phyloP scores from a whole-genome alignment of 2,113 vertebrate species.

The Hemiprocne comata region DNA sequence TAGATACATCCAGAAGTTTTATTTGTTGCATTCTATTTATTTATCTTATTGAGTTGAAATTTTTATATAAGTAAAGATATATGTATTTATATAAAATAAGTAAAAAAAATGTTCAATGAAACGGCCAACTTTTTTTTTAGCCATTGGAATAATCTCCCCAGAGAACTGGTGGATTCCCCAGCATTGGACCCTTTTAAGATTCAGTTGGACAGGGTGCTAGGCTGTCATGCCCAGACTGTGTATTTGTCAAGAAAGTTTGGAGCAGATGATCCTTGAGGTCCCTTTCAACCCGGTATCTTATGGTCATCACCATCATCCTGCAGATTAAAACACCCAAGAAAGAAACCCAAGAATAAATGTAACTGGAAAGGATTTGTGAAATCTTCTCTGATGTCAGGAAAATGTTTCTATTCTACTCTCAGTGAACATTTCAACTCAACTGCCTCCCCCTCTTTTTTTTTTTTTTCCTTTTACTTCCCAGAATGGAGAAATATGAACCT shows the following conservation, averaged over 20 bases:
- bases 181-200: background rate
- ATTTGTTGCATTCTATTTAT: no score
- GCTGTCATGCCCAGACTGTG: background rate
- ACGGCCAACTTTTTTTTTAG: no score
- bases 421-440: background rate
- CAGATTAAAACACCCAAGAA: background rate
- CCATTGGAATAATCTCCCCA: background rate
- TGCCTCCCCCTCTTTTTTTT: background rate
- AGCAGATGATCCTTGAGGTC: background rate
- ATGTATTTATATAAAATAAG: no score
- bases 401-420: background rate
- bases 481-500: background rate
- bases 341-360: background rate
- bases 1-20: no score
- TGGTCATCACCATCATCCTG: background rate
- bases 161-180: background rate
- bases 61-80: no score
- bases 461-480: accelerated
- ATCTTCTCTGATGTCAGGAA: background rate
- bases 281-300: background rate
- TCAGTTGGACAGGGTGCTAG: background rate
- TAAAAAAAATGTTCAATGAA: no score
- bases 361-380: background rate
- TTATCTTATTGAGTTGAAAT: no score
- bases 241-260: background rate